Conservation (phyloP, 2,888 invertebrate species). For the Chloromyia formosa region DNA sequence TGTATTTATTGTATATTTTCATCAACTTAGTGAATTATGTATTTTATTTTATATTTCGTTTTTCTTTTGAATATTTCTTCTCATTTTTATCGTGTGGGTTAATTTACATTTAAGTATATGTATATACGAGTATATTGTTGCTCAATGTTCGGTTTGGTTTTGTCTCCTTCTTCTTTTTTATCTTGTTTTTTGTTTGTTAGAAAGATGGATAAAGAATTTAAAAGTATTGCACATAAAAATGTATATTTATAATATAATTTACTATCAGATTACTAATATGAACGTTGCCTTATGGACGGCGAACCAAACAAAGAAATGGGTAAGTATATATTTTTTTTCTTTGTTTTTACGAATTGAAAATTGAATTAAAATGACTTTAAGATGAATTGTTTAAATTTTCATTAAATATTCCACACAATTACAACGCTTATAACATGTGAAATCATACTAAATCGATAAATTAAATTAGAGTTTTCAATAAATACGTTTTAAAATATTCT, state of each 20-base stretch:
- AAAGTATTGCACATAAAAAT: constrained; percentile 9
- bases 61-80: not conserved
- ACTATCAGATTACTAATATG: not conserved
- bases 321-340: not conserved
- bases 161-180: too few species aligned
- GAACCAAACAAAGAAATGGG: too few species aligned
- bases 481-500: not conserved
- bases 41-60: not conserved
- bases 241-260: not conserved
- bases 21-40: not conserved
- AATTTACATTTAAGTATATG: not conserved
- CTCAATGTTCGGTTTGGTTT: not conserved
- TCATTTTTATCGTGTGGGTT: not conserved
- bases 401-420: constrained; percentile 5
- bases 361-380: not conserved
- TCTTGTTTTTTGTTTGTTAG: too few species aligned
- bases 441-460: not conserved
- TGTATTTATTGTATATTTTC: not conserved
- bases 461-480: too few species aligned
- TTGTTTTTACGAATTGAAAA: not conserved
- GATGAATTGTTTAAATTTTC: not conserved
- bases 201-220: not conserved
- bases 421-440: not conserved
- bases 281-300: too few species aligned
- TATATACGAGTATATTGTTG: not conserved